Conservation (phyloP, 2,888 invertebrate genomes). For the Cheiracanthium punctorium region DNA sequence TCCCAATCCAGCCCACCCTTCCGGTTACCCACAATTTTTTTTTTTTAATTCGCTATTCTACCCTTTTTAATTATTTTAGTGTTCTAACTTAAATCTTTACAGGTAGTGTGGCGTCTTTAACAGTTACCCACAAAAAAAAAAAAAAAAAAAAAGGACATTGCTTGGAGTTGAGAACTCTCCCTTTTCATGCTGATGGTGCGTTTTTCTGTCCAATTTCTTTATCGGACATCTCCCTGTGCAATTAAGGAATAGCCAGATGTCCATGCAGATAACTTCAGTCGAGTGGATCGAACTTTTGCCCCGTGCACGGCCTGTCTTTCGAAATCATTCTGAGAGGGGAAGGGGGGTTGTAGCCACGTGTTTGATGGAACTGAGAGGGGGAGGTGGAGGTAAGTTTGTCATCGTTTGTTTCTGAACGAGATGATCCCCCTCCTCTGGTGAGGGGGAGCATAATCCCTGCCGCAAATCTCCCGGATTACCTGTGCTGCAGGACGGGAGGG, state of each 20-base stretch:
- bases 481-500: slow-evolving; percentile 28
- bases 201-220: slow-evolving; percentile 1
- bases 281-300: background rate
- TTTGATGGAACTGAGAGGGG: background rate
- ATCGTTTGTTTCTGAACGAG: slow-evolving; percentile 60
- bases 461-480: slow-evolving; percentile 64
- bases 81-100: too few species aligned
- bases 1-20: too few species aligned
- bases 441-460: slow-evolving; percentile 41
- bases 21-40: too few species aligned
- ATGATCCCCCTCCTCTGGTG: slow-evolving; percentile 45
- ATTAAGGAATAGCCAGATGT: slow-evolving; percentile 27
- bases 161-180: background rate
- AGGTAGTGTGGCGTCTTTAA: too few species aligned
- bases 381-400: slow-evolving; percentile 41
- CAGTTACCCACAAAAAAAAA: too few species aligned
- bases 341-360: background rate
- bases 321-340: slow-evolving; percentile 18
- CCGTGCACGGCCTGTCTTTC: background rate
- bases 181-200: background rate
- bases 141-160: background rate
- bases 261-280: background rate
- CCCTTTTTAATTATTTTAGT: too few species aligned
- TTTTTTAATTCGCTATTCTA: too few species aligned
- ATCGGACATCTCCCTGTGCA: background rate